Conservation (phyloP, 2,113 vertebrate species). For the Leucoraja erinaceus region DNA sequence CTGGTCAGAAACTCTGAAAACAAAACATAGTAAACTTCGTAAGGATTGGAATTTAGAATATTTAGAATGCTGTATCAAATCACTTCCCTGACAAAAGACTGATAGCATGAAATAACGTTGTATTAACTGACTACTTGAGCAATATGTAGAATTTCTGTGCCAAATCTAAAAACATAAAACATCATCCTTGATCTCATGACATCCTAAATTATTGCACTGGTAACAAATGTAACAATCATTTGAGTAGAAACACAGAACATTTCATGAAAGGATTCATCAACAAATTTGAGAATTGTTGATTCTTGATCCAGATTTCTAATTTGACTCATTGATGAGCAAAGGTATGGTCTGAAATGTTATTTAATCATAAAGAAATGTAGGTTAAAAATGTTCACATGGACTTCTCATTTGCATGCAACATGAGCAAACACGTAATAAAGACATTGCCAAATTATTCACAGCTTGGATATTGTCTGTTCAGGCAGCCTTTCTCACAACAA, state of each 20-base stretch:
- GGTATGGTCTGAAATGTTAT: background rate
- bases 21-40: background rate
- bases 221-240: background rate
- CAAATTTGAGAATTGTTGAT: background rate
- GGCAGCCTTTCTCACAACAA: background rate
- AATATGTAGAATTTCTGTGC: background rate
- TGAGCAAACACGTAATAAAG: conserved; percentile 17
- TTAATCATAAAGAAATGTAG: background rate
- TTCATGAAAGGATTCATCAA: background rate
- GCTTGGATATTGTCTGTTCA: background rate
- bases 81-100: background rate
- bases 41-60: background rate
- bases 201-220: background rate
- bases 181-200: background rate
- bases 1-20: background rate
- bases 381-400: conserved; percentile 28
- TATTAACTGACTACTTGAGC: background rate
- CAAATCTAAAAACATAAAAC: background rate
- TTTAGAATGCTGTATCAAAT: background rate
- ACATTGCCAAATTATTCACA: background rate
- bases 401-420: conserved; percentile 31
- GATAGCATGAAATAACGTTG: background rate
- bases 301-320: background rate
- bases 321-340: background rate
- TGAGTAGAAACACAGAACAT: background rate